Base-by-base conservation (phyloP, 1,140 invertebrate genomes). In the Pissodes strobi region DNA sequence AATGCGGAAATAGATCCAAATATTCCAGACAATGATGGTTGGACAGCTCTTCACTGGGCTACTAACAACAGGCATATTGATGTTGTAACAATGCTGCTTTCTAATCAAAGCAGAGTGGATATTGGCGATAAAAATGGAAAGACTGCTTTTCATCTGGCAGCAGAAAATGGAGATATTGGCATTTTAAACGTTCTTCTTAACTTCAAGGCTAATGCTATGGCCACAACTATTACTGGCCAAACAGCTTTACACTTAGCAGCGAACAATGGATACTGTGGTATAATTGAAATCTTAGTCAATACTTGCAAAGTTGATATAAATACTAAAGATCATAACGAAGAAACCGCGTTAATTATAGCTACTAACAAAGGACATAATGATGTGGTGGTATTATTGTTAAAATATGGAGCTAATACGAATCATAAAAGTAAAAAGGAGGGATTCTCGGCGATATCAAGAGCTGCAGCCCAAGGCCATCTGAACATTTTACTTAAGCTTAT, bases 171-270 rank as follows among this genome's bases (percentile, higher is more conserved):
- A 1, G 21, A 60, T 52, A 30, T 59, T 13, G 41, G 67, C 6
- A 56, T 60, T 58, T 48, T 69, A 34, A 39, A 56, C 45, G 17
- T 60, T 22, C 49, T 72, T 18, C n/a, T 70, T 5, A 49, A 62
- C 25, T 38, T 46, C n/a, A 37, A 46, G 34, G 48, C 48, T 9
- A 34, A 69, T 53, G 10, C 64, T 23, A 25, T 64, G 56, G 30
- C 30, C 13, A 62, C 4, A 4, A 41, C 38, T 6, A 13, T 6
- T 17, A 13, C 3, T 13, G 4, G 38, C 4, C 12, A 41, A n/a
- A 41, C 38, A n/a, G 38, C 17, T n/a, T 17, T 41, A 41, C 38
- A 41, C 17, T 41, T 41, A 17, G 38, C 38, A 3, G 38, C 38
- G 3, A n/a, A 41, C 3, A 4, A 41, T 41, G 38, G 38, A 13